These are phyloP conservation scores for Pteria penguin DNA, from an alignment of 2,888 invertebrate species.

Conservation along the genomic window DNA sequence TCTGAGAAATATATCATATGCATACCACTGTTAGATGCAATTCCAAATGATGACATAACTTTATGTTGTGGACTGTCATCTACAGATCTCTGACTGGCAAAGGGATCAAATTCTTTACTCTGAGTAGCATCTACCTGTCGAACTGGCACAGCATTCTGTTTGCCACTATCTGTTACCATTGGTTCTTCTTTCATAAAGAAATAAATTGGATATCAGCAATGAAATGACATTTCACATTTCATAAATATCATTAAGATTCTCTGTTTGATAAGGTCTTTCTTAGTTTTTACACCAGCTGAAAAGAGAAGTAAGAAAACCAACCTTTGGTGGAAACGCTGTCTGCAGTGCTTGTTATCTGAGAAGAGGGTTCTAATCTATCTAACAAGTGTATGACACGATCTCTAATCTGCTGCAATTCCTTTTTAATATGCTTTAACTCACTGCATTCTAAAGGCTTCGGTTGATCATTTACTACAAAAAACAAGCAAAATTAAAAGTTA, in stretches of 20 bases:
- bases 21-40: constrained; percentile 10
- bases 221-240: no score
- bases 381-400: constrained; percentile 84
- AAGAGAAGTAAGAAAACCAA: no score
- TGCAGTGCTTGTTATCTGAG: constrained; percentile 49
- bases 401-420: constrained; percentile 82
- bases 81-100: constrained; percentile 80
- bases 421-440: constrained; percentile 81
- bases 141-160: constrained; percentile 34
- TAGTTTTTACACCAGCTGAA: background rate
- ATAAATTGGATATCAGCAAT: no score
- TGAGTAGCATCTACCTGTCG: constrained; percentile 56
- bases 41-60: constrained; percentile 77
- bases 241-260: no score
- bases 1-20: background rate
- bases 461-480: constrained; percentile 78
- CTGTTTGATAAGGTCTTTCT: background rate
- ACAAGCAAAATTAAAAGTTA: no score
- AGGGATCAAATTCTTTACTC: constrained; percentile 84
- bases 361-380: constrained; percentile 82
- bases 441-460: constrained; percentile 78
- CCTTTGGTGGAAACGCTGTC: constrained; percentile 41
- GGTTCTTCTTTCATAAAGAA: constrained; percentile 36
- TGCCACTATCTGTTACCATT: constrained; percentile 48
- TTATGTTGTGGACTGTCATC: constrained; percentile 71